Evolutionary conservation across 2,113 vertebrate genomes (phyloP).

Genomic region (Felis catus): F.catus_Fca126_mat1.0 CM031415.1:197075501-197076000

Average conservation of each 20-base stretch:
- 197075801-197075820: neutral
- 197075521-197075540: neutral
- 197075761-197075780: neutral
- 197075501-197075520: neutral
- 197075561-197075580: rapidly evolving
- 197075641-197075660: neutral
- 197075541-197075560: neutral
- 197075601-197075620: neutral
- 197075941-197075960: too few species aligned
- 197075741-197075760: neutral
- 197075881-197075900: too few species aligned
- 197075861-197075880: too few species aligned
- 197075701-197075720: neutral
- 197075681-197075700: neutral
- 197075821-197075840: too few species aligned
- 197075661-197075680: rapidly evolving
- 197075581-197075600: rapidly evolving
- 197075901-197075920: too few species aligned
- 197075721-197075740: neutral
- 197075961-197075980: too few species aligned
- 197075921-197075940: too few species aligned
- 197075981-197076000: too few species aligned
- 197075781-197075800: rapidly evolving
- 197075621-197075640: neutral
- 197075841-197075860: too few species aligned